Evolutionary conservation across 2,888 invertebrate species (phyloP), one percentile per base, ranked within the genome.

Genomic region (Drosophila atripex): DNA sequence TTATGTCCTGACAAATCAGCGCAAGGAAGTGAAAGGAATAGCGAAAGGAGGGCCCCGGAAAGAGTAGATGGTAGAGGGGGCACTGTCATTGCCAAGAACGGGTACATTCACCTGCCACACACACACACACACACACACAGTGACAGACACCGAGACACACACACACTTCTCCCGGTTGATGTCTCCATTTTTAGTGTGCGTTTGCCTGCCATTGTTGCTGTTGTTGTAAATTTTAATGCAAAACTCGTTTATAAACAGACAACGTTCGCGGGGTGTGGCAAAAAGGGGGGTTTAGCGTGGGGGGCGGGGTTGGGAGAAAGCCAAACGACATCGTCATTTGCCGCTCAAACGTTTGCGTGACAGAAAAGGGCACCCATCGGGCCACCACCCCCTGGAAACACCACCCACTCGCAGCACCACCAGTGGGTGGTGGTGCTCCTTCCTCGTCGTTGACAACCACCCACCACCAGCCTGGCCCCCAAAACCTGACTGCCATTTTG

Each of bases 221-320:
- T 47, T 57, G 82, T 66, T 78, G 82, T 76, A 76, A 68, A 82
- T 68, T 78, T 82, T 78, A 82, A 82, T 82, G 79, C 82, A 76
- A 78, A 73, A 78, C 77, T 77, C 77, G 77, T 79, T 79, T 77
- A 53, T 58, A 54, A 49, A 73, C 54, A 56, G 54, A 47, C 66
- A 55, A 55, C 61, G 28, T 28, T 6, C 28, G 28, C 28, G 28
- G 28, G 28, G 28, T 28, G 28, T 28, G 21, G 21, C 21, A 23
- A 23, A 23, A 4, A 28, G 0, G 28, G 28, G 28, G 28, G 9
- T 28, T 3, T 23, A 23, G 21, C 4, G 3, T 23, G 28, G 28
- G 28, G 41, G 23, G 39, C 47, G 25, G 8, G 41, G 30, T 30
- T 28, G 38, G 38, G 61, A 25, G 50, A 50, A 35, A 21, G 63